These are phyloP conservation scores for Oenanthe oenanthe DNA, from an alignment of 2,113 vertebrate species.

Conservation along the genomic window DNA sequence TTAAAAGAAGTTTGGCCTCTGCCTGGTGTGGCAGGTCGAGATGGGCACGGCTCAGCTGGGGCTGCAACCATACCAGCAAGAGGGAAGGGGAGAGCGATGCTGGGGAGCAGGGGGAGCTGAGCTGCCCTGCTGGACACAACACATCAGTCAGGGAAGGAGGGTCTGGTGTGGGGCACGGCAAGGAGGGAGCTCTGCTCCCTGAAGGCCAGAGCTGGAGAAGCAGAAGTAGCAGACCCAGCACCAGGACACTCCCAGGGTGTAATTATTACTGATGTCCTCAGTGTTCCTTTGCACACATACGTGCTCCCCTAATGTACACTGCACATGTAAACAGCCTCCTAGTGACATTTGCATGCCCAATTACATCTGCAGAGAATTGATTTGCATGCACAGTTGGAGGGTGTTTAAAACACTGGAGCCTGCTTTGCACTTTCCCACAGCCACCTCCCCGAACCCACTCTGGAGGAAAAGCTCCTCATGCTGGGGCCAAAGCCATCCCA, in stretches of 20 bases:
- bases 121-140: not conserved
- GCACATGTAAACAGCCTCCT: constrained; percentile 50
- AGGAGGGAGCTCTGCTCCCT: not conserved
- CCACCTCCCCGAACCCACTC: fast-evolving
- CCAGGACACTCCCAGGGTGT: not conserved
- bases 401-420: constrained; percentile 18
- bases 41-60: not conserved
- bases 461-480: fast-evolving
- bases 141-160: fast-evolving
- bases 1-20: not conserved
- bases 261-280: not conserved
- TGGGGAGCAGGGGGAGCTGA: not conserved
- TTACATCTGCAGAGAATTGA: constrained; percentile 60
- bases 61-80: not conserved
- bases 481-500: not conserved
- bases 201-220: not conserved
- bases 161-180: not conserved
- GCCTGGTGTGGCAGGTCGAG: not conserved
- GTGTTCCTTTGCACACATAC: not conserved
- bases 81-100: fast-evolving
- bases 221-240: not conserved
- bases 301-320: not conserved
- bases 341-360: constrained; percentile 59
- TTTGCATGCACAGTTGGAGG: constrained; percentile 57
- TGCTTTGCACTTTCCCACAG: not conserved